These are phyloP conservation scores for Martes martes DNA, from an alignment of 2,113 vertebrate genomes.

Conservation along the genomic window DNA sequence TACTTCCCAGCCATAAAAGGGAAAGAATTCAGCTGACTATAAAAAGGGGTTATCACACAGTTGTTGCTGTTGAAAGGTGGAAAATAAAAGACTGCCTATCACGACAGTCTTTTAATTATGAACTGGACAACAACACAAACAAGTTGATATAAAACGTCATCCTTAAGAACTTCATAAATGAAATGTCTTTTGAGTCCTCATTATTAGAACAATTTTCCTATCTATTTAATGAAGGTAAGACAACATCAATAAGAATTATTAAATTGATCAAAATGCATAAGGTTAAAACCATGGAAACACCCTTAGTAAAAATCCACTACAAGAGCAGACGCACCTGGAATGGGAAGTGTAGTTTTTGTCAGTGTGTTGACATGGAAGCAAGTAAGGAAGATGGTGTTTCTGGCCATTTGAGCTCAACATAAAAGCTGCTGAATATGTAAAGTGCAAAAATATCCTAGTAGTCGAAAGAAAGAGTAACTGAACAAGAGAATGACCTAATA, in stretches of 20 bases:
- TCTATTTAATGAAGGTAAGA: neutral
- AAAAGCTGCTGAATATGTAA: constrained; percentile 65
- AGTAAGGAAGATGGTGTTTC: constrained; percentile 23
- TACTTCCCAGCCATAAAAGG: neutral
- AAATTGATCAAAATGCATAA: neutral
- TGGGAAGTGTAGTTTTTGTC: constrained; percentile 33
- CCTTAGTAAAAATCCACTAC: neutral
- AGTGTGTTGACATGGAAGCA: constrained; percentile 27
- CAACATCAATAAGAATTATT: neutral
- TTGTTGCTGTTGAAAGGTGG: neutral
- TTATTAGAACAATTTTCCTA: neutral
- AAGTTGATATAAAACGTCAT: neutral
- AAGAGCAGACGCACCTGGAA: neutral
- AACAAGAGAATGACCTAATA: constrained; percentile 68
- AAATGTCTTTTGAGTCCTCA: neutral
- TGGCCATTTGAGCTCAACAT: constrained; percentile 51
- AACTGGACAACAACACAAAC: neutral
- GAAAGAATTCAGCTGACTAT: neutral
- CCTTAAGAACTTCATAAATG: neutral
- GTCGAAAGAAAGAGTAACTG: constrained; percentile 66
- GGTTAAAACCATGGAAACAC: neutral
- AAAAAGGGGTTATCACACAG: neutral
- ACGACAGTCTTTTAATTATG: neutral
- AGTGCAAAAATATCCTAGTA: constrained; percentile 66
- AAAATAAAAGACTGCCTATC: neutral